Conservation (phyloP, 2,888 invertebrate genomes). For the Rhingia campestris region DNA sequence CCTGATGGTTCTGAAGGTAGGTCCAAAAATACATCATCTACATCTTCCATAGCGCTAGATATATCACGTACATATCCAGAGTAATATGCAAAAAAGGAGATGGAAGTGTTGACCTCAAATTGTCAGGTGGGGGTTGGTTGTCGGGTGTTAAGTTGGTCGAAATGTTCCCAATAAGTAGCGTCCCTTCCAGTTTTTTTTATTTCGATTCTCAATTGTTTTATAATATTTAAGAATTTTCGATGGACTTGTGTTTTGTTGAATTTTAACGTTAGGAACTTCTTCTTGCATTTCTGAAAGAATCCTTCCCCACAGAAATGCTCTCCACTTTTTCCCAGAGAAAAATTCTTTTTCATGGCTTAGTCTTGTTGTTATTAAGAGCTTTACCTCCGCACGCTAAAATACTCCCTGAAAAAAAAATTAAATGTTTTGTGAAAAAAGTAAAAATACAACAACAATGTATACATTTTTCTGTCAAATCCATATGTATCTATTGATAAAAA, state of each 20-base stretch:
- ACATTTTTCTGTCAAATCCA: too few relatives aligned
- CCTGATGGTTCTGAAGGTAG: neutral
- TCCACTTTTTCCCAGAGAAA: neutral
- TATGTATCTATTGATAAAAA: too few relatives aligned
- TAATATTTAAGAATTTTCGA: too few relatives aligned
- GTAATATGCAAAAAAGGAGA: neutral
- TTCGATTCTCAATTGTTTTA: too few relatives aligned
- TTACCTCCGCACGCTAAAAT: too few relatives aligned
- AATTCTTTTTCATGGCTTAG: neutral
- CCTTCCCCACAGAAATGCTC: slow-evolving; percentile 9
- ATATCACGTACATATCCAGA: neutral
- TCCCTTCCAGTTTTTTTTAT: slow-evolving; percentile 1
- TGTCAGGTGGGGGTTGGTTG: too few relatives aligned
- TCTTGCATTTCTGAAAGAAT: slow-evolving; percentile 9
- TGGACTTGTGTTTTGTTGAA: too few relatives aligned
- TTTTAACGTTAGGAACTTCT: neutral
- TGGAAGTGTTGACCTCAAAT: slow-evolving; percentile 5
- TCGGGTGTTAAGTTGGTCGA: neutral
- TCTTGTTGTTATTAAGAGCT: neutral
- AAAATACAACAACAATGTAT: too few relatives aligned
- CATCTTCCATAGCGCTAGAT: neutral
- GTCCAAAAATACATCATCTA: neutral
- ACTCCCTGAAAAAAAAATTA: neutral
- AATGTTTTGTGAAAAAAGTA: too few relatives aligned
- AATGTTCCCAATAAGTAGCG: slow-evolving; percentile 5